Evolutionary conservation across 2,888 invertebrate species (phyloP).

Genomic region (Allygus modestus): DNA sequence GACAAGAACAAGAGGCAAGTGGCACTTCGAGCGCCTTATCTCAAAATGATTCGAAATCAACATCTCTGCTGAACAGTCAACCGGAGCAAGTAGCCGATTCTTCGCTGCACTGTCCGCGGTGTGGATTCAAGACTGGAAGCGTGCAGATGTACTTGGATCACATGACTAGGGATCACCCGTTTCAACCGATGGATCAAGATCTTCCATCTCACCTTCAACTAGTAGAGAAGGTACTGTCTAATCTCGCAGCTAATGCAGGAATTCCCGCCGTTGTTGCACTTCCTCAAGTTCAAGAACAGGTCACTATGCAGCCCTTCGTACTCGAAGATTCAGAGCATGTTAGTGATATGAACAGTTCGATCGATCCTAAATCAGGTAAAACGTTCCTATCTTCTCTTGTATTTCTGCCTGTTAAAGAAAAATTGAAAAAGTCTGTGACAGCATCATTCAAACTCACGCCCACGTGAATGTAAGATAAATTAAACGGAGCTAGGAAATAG

Average conservation of each 20-base stretch:
- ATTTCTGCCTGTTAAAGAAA: slow-evolving; percentile 94
- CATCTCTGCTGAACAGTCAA: background rate
- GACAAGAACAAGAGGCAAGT: slow-evolving; percentile 26
- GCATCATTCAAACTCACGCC: slow-evolving; percentile 96
- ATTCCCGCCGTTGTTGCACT: slow-evolving; percentile 82
- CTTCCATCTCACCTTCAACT: slow-evolving; percentile 72
- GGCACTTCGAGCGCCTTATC: background rate
- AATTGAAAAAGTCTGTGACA: slow-evolving; percentile 90
- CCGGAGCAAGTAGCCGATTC: slow-evolving; percentile 21
- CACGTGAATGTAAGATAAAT: slow-evolving; percentile 78
- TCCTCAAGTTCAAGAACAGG: slow-evolving; percentile 77
- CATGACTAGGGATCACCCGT: slow-evolving; percentile 65
- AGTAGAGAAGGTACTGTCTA: slow-evolving; percentile 75
- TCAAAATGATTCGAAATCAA: background rate
- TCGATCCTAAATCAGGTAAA: slow-evolving; percentile 69
- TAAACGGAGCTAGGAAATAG: slow-evolving; percentile 53
- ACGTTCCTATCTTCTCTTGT: slow-evolving; percentile 94
- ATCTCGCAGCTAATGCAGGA: slow-evolving; percentile 77
- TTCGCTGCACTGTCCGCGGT: slow-evolving; percentile 69
- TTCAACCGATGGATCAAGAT: slow-evolving; percentile 71
- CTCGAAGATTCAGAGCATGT: slow-evolving; percentile 82
- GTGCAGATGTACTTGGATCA: slow-evolving; percentile 73
- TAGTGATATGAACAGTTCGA: slow-evolving; percentile 69
- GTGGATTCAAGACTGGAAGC: slow-evolving; percentile 71
- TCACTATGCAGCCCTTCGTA: slow-evolving; percentile 96